phyloP scores from a whole-genome alignment of 2,113 vertebrate genomes.

The Sorex fumeus region DNA sequence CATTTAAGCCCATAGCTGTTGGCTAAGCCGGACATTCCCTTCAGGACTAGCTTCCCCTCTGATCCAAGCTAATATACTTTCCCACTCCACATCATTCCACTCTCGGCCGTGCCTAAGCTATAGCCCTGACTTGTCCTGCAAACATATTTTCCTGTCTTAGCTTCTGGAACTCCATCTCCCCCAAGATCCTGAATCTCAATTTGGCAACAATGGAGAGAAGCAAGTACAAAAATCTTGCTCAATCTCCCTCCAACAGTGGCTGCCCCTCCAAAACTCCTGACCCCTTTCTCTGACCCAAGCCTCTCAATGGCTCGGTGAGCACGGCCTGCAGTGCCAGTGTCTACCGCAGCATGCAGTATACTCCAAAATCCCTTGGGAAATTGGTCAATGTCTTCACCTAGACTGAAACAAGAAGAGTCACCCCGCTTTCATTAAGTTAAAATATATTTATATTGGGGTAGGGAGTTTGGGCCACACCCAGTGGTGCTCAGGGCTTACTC shows the following conservation, averaged over 20 bases:
- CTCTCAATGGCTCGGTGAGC: too few relatives aligned
- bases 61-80: background rate
- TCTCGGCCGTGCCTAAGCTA: too few relatives aligned
- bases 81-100: background rate
- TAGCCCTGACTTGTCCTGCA: background rate
- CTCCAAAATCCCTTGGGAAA: too few relatives aligned
- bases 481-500: too few relatives aligned
- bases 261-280: background rate
- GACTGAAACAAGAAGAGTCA: too few relatives aligned
- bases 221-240: background rate
- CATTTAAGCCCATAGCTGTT: background rate
- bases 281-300: background rate
- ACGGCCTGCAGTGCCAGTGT: too few relatives aligned
- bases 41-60: background rate
- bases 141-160: background rate
- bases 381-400: too few relatives aligned
- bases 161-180: background rate
- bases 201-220: background rate
- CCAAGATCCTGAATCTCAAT: background rate
- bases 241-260: too few relatives aligned
- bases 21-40: background rate
- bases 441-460: too few relatives aligned
- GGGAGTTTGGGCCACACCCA: too few relatives aligned
- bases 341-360: too few relatives aligned
- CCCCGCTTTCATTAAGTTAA: too few relatives aligned